Evolutionary conservation across 2,113 vertebrate genomes (phyloP).

Genomic region (Indri indri): DNA sequence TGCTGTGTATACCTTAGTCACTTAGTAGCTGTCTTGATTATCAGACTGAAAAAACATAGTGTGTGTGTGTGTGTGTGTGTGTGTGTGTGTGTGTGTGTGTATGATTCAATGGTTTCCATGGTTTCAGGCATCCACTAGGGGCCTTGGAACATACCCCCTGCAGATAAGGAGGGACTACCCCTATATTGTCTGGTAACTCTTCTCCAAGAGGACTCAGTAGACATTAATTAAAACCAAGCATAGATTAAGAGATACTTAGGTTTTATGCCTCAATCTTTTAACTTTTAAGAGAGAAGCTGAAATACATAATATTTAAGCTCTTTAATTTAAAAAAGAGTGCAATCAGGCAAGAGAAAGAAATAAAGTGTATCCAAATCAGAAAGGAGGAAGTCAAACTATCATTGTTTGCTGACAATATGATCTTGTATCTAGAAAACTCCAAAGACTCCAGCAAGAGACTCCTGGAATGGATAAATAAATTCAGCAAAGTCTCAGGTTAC

Average conservation of each 20-base stretch:
- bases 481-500: too few species aligned
- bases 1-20: neutral
- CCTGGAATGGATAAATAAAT: too few species aligned
- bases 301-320: neutral
- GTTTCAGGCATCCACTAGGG: neutral
- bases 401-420: too few species aligned
- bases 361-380: too few species aligned
- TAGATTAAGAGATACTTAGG: neutral
- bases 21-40: neutral
- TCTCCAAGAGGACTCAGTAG: neutral
- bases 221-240: neutral
- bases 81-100: neutral
- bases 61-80: neutral
- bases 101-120: neutral
- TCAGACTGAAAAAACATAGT: neutral
- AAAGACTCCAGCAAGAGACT: too few species aligned
- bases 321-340: too few species aligned
- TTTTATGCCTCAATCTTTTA: neutral
- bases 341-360: too few species aligned
- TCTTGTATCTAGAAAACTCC: too few species aligned
- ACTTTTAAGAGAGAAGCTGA: neutral
- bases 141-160: neutral
- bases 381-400: too few species aligned
- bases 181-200: neutral
- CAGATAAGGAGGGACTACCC: neutral